Evolutionary conservation across 2,113 vertebrate genomes (phyloP), one percentile per base, ranked within the genome.

Genomic region (Suricata suricatta): DNA sequence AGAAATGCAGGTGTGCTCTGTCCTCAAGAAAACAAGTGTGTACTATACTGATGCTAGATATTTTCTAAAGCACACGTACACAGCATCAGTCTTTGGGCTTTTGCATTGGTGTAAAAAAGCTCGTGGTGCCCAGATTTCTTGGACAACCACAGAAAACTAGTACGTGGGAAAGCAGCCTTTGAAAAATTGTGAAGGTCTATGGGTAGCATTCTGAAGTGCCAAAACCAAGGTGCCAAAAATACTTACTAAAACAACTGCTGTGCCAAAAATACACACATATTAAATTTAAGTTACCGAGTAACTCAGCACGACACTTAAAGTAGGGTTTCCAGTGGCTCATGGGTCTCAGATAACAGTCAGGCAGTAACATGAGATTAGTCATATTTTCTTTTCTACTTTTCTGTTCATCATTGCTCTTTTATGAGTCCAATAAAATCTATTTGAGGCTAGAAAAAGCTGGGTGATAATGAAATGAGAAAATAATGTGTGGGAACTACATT

Each of bases 1-100:
- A 96, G 96, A 98, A 97, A 97, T 64, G 89, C 0, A 0, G 35
- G 95, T 97, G 97, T 96, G 77, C 38, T 97, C 86, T 94, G 38
- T 66, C 77, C 92, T 93, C 52, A 92, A 63, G 52, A 76, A 97
- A 98, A 95, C 0, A 6, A 69, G 23, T 47, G 9, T 69, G 14
- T 23, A 41, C 35, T 81, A 14, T 80, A 85, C 71, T 77, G 38
- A 68, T 81, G 25, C 38, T 95, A 66, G 69, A 47, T 85, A 47
- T 72, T 96, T 95, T 94, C 47, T 82, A 83, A 95, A 71, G 25
- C 57, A 71, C 0, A 0, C 29, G 4, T 33, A 74, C 7, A 4
- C 0, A 31, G 1, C 60, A 31, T 66, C 44, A 35, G 83, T 97
- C 33, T 86, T 96, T 95, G 41, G 29, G 41, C 68, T 72, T 1